phyloP scores from a whole-genome alignment of 2,113 vertebrate species.

The Cebidichthys violaceus region DNA sequence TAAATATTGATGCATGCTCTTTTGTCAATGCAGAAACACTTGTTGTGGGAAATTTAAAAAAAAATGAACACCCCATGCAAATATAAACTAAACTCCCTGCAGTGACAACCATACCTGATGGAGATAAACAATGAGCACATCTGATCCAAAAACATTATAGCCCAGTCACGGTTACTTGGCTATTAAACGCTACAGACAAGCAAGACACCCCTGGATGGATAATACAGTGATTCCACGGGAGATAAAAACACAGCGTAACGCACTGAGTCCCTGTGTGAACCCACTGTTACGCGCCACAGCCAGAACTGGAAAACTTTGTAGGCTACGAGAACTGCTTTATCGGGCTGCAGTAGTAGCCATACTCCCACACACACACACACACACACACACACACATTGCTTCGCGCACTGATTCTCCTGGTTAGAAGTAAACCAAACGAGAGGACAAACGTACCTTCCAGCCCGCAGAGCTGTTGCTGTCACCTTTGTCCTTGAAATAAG shows the following conservation, averaged over 20 bases:
- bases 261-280: slow-evolving; percentile 38
- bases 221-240: slow-evolving; percentile 45
- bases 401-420: background rate
- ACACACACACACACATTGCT: background rate
- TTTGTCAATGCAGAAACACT: background rate
- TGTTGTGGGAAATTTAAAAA: background rate
- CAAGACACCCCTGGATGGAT: slow-evolving; percentile 30
- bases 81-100: background rate
- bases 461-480: slow-evolving; percentile 96
- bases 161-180: slow-evolving; percentile 15
- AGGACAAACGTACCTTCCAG: slow-evolving; percentile 90
- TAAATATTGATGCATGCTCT: slow-evolving; percentile 3
- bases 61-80: background rate
- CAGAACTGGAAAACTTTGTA: slow-evolving; percentile 33
- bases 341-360: background rate
- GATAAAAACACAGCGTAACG: slow-evolving; percentile 41
- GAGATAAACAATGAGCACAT: slow-evolving; percentile 15
- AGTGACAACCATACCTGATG: slow-evolving; percentile 16
- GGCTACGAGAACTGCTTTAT: slow-evolving; percentile 21
- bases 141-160: slow-evolving; percentile 4
- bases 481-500: slow-evolving; percentile 98
- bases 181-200: slow-evolving; percentile 17
- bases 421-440: background rate
- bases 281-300: slow-evolving; percentile 27
- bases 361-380: background rate